These are phyloP conservation scores for Dugesia japonica DNA, from an alignment of 2,888 invertebrate genomes.

Conservation along the genomic window DNA sequence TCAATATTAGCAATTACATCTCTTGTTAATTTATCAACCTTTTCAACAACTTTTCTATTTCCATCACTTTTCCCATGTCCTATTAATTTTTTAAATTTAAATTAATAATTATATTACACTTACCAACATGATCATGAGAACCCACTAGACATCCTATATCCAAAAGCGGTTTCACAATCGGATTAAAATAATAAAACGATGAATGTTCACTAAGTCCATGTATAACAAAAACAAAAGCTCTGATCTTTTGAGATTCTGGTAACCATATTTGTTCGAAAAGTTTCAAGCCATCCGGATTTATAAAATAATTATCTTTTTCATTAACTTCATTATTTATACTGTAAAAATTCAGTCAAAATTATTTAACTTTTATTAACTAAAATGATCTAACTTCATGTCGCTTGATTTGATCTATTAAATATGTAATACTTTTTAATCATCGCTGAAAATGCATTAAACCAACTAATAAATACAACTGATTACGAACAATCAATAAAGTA, in stretches of 20 bases:
- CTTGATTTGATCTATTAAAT: background rate
- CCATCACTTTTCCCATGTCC: conserved; percentile 4
- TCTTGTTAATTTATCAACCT: background rate
- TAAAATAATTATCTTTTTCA: background rate
- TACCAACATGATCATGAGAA: background rate
- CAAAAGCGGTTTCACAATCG: background rate
- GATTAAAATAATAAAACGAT: background rate
- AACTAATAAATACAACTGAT: background rate
- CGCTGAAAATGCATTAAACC: background rate
- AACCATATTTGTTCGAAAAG: background rate
- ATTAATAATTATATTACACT: too few relatives aligned
- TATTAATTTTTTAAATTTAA: too few relatives aligned
- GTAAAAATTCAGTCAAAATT: background rate
- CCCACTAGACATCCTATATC: background rate
- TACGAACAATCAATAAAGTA: background rate
- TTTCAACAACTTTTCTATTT: conserved; percentile 3
- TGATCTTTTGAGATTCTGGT: background rate
- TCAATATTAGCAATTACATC: background rate
- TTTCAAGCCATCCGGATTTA: background rate
- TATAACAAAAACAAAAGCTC: background rate
- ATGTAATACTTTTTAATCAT: background rate
- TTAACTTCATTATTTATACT: background rate
- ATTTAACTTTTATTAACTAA: too few relatives aligned
- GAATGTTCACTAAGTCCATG: conserved; percentile 11
- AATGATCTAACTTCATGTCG: background rate